Conservation (phyloP, 1,140 invertebrate genomes). For the Battus philenor region DNA sequence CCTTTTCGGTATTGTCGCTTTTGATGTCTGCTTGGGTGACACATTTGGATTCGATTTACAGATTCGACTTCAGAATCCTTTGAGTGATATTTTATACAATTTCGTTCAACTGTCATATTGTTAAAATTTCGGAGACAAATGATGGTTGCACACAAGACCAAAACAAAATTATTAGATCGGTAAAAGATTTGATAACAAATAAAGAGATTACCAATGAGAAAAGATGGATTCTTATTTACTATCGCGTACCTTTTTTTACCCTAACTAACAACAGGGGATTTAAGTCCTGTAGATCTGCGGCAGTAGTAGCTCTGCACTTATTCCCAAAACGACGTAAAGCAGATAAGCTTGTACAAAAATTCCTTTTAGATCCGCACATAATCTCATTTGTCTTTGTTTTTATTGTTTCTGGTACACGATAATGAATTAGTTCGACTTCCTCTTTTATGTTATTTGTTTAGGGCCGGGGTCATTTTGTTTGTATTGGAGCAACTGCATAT, state of each 20-base stretch:
- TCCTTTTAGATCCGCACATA: slow-evolving; percentile 53
- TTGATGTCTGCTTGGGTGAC: slow-evolving; percentile 14
- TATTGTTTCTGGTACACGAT: slow-evolving; percentile 51
- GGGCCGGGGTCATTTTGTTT: slow-evolving; percentile 56
- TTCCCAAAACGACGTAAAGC: slow-evolving; percentile 52
- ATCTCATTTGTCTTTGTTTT: slow-evolving; percentile 54
- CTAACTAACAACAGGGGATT: slow-evolving; percentile 50
- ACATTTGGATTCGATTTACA: slow-evolving; percentile 10
- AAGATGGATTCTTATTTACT: slow-evolving; percentile 29
- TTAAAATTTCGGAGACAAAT: too few species aligned
- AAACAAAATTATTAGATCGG: slow-evolving; percentile 35
- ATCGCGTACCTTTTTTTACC: slow-evolving; percentile 47
- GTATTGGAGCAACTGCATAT: slow-evolving; percentile 49
- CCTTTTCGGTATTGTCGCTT: slow-evolving; percentile 15
- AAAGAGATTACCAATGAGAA: slow-evolving; percentile 39
- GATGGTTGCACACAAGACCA: not conserved
- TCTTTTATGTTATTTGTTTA: slow-evolving; percentile 56
- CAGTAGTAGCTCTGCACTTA: slow-evolving; percentile 41
- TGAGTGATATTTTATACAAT: not conserved
- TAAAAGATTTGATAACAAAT: slow-evolving; percentile 40
- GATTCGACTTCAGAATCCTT: not conserved
- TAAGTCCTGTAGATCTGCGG: slow-evolving; percentile 39
- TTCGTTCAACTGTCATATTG: not conserved
- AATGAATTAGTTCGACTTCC: slow-evolving; percentile 66
- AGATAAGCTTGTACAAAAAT: slow-evolving; percentile 53